Conservation (phyloP, 1,140 invertebrate species). For the Drosophila mauritiana region DNA sequence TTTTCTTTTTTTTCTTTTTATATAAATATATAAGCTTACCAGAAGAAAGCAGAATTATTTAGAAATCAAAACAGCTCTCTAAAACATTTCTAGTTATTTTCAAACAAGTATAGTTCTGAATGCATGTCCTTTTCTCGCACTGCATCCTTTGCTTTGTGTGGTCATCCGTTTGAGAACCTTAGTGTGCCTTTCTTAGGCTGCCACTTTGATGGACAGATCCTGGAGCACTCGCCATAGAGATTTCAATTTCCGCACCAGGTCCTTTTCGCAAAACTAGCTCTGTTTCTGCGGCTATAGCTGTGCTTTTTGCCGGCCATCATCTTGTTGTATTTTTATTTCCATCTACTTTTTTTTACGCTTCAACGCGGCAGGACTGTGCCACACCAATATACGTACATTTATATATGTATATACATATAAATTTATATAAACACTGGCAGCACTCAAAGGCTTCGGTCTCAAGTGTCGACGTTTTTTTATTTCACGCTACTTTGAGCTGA, state of each 20-base stretch:
- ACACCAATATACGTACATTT: not conserved
- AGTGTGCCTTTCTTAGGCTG: constrained; percentile 45
- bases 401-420: constrained; percentile 5
- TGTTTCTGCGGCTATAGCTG: constrained; percentile 10
- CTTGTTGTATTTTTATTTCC: constrained; percentile 40
- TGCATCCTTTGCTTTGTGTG: constrained; percentile 16
- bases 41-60: not conserved
- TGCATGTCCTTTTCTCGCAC: not conserved
- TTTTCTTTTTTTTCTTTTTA: not conserved
- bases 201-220: constrained; percentile 50
- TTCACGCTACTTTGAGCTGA: constrained; percentile 65
- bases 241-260: constrained; percentile 32
- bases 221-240: constrained; percentile 10
- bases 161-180: constrained; percentile 46
- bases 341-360: constrained; percentile 40
- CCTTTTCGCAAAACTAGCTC: constrained; percentile 17
- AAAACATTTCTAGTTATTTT: not conserved
- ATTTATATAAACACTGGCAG: constrained; percentile 20
- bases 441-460: constrained; percentile 58
- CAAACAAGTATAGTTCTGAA: too few relatives aligned
- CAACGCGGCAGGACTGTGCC: constrained; percentile 34
- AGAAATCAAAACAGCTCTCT: not conserved
- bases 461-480: constrained; percentile 63
- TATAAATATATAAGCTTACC: not conserved
- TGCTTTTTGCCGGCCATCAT: constrained; percentile 26